Conservation (phyloP, 2,113 vertebrate genomes). For the Spea multiplicata region DNA sequence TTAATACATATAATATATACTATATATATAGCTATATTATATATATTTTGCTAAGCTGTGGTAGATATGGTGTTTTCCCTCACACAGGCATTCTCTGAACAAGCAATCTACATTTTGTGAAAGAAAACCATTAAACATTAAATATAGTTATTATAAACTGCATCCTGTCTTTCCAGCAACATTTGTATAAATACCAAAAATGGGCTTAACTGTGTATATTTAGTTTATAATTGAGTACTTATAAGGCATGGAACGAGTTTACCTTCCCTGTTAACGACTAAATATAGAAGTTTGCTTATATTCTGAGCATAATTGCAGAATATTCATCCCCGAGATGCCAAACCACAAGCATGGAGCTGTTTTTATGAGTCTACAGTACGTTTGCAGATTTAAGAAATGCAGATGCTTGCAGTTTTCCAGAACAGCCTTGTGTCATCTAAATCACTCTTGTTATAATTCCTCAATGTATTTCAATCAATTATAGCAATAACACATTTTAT, state of each 20-base stretch:
- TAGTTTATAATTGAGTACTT: constrained; percentile 41
- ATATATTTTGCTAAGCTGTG: not conserved
- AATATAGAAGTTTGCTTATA: constrained; percentile 45
- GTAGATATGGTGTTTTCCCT: constrained; percentile 2
- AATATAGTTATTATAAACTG: constrained; percentile 35
- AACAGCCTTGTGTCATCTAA: constrained; percentile 18
- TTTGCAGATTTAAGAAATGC: constrained; percentile 43
- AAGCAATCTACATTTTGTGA: constrained; percentile 18
- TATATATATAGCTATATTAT: too few relatives aligned
- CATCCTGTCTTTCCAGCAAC: constrained; percentile 45
- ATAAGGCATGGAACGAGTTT: constrained; percentile 39
- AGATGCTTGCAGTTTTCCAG: constrained; percentile 37
- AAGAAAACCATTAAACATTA: constrained; percentile 40
- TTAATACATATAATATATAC: not conserved
- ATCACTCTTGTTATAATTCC: constrained; percentile 12
- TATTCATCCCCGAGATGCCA: constrained; percentile 35
- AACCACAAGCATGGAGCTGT: constrained; percentile 39
- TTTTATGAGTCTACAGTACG: constrained; percentile 39
- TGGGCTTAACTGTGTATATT: constrained; percentile 37
- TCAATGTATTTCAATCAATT: constrained; percentile 32
- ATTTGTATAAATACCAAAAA: constrained; percentile 43
- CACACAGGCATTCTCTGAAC: constrained; percentile 8
- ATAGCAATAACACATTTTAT: constrained; percentile 23
- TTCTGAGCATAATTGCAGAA: constrained; percentile 45
- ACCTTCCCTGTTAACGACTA: constrained; percentile 44